phyloP scores from a whole-genome alignment of 2,113 vertebrate species.

The Mugil cephalus region DNA sequence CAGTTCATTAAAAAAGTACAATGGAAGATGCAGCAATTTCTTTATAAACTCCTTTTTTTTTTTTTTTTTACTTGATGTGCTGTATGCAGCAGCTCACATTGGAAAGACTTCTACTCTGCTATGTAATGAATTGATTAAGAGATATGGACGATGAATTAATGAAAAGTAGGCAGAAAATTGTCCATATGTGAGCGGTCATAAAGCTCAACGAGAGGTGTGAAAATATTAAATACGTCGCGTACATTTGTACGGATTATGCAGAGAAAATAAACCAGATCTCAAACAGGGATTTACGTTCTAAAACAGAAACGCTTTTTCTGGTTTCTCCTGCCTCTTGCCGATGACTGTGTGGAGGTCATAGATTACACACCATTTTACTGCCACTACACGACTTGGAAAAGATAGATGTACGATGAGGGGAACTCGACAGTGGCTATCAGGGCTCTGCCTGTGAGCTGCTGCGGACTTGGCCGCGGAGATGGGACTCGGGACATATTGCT shows the following conservation, averaged over 20 bases:
- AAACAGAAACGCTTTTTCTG: slow-evolving; percentile 21
- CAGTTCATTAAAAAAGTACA: slow-evolving; percentile 69
- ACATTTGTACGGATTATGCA: neutral
- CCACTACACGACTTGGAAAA: slow-evolving; percentile 38
- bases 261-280: slow-evolving; percentile 20
- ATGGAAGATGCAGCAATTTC: slow-evolving; percentile 41
- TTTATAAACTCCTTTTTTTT: slow-evolving; percentile 23
- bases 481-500: slow-evolving; percentile 76
- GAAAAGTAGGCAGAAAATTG: slow-evolving; percentile 38
- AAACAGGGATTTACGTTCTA: slow-evolving; percentile 11
- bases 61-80: slow-evolving; percentile 44
- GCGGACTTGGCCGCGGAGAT: slow-evolving; percentile 47
- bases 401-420: slow-evolving; percentile 39
- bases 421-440: slow-evolving; percentile 53
- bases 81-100: slow-evolving; percentile 44
- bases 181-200: slow-evolving; percentile 48
- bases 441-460: slow-evolving; percentile 45
- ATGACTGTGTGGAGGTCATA: slow-evolving; percentile 40
- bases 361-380: slow-evolving; percentile 42
- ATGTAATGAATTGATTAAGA: slow-evolving; percentile 55
- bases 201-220: slow-evolving; percentile 36
- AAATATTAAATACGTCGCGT: slow-evolving; percentile 40
- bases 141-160: slow-evolving; percentile 67
- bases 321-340: slow-evolving; percentile 7
- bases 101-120: slow-evolving; percentile 29